Percentiles rank a stretch among this genome's conserved stretches.
These are phyloP conservation scores for Tineola bisselliella DNA, from an alignment of 2,888 invertebrate genomes.

Conservation along the genomic window DNA sequence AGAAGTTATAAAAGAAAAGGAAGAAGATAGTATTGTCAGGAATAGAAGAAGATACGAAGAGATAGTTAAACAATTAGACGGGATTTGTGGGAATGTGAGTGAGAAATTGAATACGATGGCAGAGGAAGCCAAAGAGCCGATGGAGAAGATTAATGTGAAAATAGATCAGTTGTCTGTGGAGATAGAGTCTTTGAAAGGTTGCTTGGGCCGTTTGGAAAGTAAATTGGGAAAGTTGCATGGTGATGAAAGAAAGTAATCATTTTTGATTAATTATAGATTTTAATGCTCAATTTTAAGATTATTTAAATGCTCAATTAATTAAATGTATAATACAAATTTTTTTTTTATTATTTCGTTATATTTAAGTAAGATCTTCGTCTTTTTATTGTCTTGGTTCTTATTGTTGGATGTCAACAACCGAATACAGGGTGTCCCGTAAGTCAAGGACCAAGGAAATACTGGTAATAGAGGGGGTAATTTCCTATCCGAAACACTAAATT, in stretches of 20 bases:
- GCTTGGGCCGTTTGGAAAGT: slow-evolving; percentile 42
- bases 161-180: slow-evolving; percentile 48
- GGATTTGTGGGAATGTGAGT: slow-evolving; percentile 41
- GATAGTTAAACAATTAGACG: slow-evolving; percentile 35
- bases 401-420: too few relatives aligned
- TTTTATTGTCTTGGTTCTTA: too few relatives aligned
- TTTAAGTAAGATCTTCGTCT: too few relatives aligned
- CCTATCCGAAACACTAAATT: too few relatives aligned
- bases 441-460: too few relatives aligned
- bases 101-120: slow-evolving; percentile 31
- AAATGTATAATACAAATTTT: too few relatives aligned
- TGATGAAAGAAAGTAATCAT: neutral
- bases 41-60: slow-evolving; percentile 32
- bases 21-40: slow-evolving; percentile 20
- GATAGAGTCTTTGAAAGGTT: slow-evolving; percentile 39
- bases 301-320: neutral
- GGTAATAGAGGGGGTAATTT: too few relatives aligned
- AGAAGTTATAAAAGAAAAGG: slow-evolving; percentile 11
- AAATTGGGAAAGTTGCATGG: slow-evolving; percentile 22
- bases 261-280: too few relatives aligned
- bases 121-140: slow-evolving; percentile 31
- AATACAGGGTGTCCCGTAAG: too few relatives aligned
- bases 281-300: too few relatives aligned
- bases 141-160: slow-evolving; percentile 42
- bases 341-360: too few relatives aligned